Conservation (phyloP, 2,888 invertebrate species). For the Muscina levida region DNA sequence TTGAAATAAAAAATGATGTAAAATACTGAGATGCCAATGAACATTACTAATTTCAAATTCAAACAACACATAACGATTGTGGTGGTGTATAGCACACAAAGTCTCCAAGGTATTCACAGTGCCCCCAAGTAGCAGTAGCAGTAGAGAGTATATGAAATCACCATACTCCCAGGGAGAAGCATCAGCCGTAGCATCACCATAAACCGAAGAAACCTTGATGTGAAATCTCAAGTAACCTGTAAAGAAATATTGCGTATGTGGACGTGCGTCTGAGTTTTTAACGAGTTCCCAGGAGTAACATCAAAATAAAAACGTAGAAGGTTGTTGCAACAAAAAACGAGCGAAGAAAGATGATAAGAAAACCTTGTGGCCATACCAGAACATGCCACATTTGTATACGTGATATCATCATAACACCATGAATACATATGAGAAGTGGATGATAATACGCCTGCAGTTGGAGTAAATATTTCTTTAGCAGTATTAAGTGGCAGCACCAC, state of each 20-base stretch:
- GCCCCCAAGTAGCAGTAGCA: too few species aligned
- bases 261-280: conserved; percentile 67
- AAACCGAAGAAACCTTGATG: not conserved
- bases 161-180: too few species aligned
- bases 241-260: conserved; percentile 32
- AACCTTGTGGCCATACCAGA: conserved; percentile 65
- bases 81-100: conserved; percentile 59
- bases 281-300: conserved; percentile 77
- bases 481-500: conserved; percentile 25
- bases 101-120: conserved; percentile 56
- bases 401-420: conserved; percentile 67
- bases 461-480: too few species aligned
- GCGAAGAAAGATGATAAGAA: conserved; percentile 25
- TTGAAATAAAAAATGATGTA: conserved; percentile 24
- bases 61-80: conserved; percentile 63
- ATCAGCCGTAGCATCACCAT: not conserved
- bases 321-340: not conserved
- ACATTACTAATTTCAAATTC: conserved; percentile 66
- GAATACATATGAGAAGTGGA: conserved; percentile 25
- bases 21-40: conserved; percentile 41
- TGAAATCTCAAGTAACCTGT: conserved; percentile 63
- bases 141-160: too few species aligned
- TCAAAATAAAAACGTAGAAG: conserved; percentile 71
- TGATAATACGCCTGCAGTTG: conserved; percentile 11
- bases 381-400: conserved; percentile 71